Conservation (phyloP, 2,113 vertebrate genomes). For the Climacteris rufus region DNA sequence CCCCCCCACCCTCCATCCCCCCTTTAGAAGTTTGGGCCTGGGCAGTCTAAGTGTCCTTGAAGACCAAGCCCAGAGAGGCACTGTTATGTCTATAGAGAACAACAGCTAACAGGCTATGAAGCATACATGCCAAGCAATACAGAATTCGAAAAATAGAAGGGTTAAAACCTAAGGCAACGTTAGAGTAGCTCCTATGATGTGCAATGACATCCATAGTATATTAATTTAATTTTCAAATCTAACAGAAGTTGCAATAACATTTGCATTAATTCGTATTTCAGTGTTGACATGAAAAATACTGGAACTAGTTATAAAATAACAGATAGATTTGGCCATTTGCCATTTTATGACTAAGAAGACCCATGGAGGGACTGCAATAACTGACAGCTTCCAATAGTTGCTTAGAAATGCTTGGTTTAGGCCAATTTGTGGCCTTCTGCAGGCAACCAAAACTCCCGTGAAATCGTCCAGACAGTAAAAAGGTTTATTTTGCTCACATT, state of each 20-base stretch:
- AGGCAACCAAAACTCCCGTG: neutral
- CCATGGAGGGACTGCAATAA: neutral
- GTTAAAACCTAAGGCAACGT: too few relatives aligned
- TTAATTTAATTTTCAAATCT: neutral
- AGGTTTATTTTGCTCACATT: neutral
- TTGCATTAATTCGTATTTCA: constrained; percentile 8
- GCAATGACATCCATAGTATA: neutral
- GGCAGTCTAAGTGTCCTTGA: too few relatives aligned
- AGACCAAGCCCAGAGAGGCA: too few relatives aligned
- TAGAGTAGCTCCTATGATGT: neutral
- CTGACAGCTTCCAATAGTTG: neutral
- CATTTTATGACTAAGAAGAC: neutral
- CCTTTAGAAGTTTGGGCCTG: too few relatives aligned
- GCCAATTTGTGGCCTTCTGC: neutral
- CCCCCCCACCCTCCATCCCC: too few relatives aligned
- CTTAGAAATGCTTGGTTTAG: neutral
- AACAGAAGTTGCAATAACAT: neutral
- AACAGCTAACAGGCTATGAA: too few relatives aligned
- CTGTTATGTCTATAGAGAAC: too few relatives aligned
- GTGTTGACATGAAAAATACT: neutral
- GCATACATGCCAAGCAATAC: too few relatives aligned
- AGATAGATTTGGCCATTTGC: neutral
- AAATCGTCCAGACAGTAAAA: neutral
- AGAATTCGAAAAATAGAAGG: too few relatives aligned
- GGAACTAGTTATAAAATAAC: neutral